Percentiles rank a stretch among this genome's conserved stretches.
phyloP scores from a whole-genome alignment of 2,797 vertebrate genomes.

The Melanotaenia pygmaea region DNA sequence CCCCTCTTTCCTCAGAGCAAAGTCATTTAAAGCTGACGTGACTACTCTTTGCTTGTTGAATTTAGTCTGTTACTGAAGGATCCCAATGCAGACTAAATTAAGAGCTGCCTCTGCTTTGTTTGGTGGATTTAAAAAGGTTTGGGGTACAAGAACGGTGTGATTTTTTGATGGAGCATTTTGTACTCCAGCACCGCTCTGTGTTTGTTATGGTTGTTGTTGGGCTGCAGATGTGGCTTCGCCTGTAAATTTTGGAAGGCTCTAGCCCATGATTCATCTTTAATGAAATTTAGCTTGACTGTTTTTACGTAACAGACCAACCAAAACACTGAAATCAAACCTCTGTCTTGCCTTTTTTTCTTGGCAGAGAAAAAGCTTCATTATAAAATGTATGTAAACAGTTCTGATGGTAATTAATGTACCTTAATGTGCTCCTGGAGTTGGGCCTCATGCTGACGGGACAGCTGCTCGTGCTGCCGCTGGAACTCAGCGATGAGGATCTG shows the following conservation, averaged over 20 bases:
- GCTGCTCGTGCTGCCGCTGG: constrained; percentile 97
- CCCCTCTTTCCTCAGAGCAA: constrained; percentile 11
- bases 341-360: not conserved
- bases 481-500: constrained; percentile 98
- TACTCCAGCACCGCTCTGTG: constrained; percentile 10
- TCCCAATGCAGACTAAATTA: constrained; percentile 48
- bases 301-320: not conserved
- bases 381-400: not conserved
- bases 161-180: not conserved
- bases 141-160: not conserved
- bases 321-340: not conserved
- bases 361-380: not conserved
- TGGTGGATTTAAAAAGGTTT: constrained; percentile 40
- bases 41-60: constrained; percentile 23
- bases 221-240: not conserved
- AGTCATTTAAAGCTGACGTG: constrained; percentile 42
- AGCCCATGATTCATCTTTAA: constrained; percentile 3
- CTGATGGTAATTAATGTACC: constrained; percentile 68
- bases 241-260: not conserved
- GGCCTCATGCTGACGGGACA: constrained; percentile 95
- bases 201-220: constrained; percentile 4
- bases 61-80: constrained; percentile 50
- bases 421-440: constrained; percentile 97
- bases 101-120: constrained; percentile 49
- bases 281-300: not conserved